These are phyloP conservation scores for Cyrtodaria siliqua DNA, from an alignment of 2,888 invertebrate species.

Conservation along the genomic window DNA sequence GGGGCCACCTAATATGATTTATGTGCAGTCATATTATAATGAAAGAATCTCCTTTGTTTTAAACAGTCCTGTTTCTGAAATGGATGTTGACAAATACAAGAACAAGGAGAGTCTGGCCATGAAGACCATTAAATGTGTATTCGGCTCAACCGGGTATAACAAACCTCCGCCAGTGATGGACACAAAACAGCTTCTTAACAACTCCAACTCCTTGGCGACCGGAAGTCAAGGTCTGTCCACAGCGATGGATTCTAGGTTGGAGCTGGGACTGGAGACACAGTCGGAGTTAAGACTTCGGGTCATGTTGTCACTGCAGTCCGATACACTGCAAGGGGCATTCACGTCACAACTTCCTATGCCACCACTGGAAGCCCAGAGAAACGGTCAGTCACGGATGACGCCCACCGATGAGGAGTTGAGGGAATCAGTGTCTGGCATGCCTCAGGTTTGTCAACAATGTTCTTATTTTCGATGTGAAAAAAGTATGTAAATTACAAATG, in stretches of 20 bases:
- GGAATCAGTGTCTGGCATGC: conserved; percentile 55
- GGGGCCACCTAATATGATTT: too few species aligned
- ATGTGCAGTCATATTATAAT: too few species aligned
- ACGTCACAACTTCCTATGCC: conserved; percentile 84
- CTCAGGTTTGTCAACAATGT: conserved; percentile 23
- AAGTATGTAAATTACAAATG: too few species aligned
- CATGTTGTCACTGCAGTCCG: conserved; percentile 90
- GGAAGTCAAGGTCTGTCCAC: conserved; percentile 85
- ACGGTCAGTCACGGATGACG: conserved; percentile 47
- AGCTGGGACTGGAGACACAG: conserved; percentile 92
- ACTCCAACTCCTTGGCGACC: conserved; percentile 8
- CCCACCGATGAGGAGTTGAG: conserved; percentile 80
- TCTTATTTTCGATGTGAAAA: too few species aligned
- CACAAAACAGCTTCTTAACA: conserved; percentile 20
- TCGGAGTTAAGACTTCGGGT: conserved; percentile 91
- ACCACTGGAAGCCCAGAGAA: conserved; percentile 52
- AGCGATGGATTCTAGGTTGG: conserved; percentile 92
- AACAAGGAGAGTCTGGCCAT: conserved; percentile 26
- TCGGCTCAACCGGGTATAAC: conserved; percentile 53
- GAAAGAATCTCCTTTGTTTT: neutral
- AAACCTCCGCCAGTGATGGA: conserved; percentile 33
- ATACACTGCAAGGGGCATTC: conserved; percentile 88
- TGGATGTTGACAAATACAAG: conserved; percentile 33
- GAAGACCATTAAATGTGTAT: conserved; percentile 43
- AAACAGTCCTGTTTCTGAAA: conserved; percentile 13